phyloP scores from a whole-genome alignment of 2,113 vertebrate species.

The Myocastor coypus region DNA sequence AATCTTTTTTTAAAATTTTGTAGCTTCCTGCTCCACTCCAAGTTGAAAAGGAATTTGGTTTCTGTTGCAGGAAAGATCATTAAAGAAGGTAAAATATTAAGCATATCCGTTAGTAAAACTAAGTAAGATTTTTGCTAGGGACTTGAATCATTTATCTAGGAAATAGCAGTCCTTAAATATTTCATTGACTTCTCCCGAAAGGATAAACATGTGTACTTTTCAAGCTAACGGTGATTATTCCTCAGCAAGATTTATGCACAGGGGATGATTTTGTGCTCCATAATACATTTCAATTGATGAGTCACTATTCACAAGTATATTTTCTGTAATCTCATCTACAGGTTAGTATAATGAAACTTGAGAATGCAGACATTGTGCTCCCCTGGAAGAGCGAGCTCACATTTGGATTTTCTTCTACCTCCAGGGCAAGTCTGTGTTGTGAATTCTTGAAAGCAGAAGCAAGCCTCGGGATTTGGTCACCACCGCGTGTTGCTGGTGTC shows the following conservation, averaged over 20 bases:
- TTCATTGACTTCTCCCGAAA: constrained; percentile 59
- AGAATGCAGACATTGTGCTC: constrained; percentile 24
- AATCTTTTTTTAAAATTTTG: constrained; percentile 53
- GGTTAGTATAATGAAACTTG: constrained; percentile 57
- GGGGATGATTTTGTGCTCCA: constrained; percentile 1
- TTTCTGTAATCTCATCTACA: constrained; percentile 68
- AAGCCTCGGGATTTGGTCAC: background rate
- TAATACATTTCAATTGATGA: constrained; percentile 57
- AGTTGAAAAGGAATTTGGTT: constrained; percentile 74
- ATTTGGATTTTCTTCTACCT: constrained; percentile 19
- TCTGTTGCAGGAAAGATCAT: constrained; percentile 73
- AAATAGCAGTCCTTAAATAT: constrained; percentile 66
- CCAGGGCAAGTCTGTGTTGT: background rate
- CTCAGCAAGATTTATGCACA: constrained; percentile 58
- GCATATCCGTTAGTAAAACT: background rate
- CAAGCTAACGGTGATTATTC: constrained; percentile 46
- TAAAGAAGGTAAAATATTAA: constrained; percentile 80
- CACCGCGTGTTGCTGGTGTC: background rate
- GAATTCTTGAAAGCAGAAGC: background rate
- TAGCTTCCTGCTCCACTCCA: constrained; percentile 72
- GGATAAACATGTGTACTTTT: constrained; percentile 60
- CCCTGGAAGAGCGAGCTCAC: background rate
- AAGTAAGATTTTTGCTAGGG: background rate
- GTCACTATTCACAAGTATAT: constrained; percentile 50
- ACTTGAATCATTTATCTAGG: constrained; percentile 59